A percentile compares a stretch with the other conserved stretches of the same genome.
phyloP scores from a whole-genome alignment of 2,113 vertebrate species.

The Dicrurus megarhynchus region DNA sequence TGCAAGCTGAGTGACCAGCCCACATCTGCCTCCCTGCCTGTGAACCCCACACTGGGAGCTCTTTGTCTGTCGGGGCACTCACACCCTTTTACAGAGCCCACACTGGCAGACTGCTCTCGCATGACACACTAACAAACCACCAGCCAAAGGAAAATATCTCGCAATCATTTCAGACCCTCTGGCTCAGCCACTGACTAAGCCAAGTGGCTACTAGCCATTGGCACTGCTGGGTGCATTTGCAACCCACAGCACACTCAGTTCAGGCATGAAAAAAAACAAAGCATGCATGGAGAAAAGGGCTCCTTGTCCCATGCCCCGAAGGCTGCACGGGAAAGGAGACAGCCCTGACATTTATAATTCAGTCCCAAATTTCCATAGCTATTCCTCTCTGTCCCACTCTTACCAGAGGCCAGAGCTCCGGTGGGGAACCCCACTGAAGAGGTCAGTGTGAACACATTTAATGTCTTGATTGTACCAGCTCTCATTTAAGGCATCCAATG shows the following conservation, averaged over 20 bases:
- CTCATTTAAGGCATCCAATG: not conserved
- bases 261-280: not conserved
- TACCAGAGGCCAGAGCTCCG: not conserved
- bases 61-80: constrained; percentile 11
- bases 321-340: not conserved
- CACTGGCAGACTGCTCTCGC: not conserved
- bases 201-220: constrained; percentile 61
- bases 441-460: not conserved
- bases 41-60: not conserved
- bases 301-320: not conserved
- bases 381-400: not conserved
- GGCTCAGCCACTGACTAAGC: constrained; percentile 26
- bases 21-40: not conserved
- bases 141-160: constrained; percentile 55
- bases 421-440: not conserved
- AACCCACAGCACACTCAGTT: not conserved
- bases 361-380: constrained; percentile 4
- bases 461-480: not conserved
- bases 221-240: not conserved
- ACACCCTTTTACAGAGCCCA: not conserved
- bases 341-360: not conserved
- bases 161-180: constrained; percentile 44
- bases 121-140: constrained; percentile 12
- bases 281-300: not conserved
- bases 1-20: not conserved